Evolutionary conservation across 2,888 invertebrate species (phyloP).

Genomic region (Hanleya hanleyi): DNA sequence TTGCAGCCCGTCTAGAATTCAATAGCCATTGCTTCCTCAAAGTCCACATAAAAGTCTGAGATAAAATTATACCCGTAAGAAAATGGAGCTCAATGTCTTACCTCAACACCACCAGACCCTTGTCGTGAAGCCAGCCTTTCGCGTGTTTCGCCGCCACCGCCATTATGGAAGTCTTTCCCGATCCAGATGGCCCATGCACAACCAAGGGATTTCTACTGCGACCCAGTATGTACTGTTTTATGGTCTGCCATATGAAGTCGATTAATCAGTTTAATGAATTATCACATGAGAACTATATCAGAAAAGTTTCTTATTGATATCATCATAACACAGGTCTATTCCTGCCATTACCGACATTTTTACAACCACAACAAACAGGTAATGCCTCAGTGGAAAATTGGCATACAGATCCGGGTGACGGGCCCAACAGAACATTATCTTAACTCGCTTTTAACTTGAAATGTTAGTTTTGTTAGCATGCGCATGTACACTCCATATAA

Average conservation of each 20-base stretch:
- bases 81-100: constrained; percentile 23
- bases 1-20: no score
- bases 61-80: not conserved
- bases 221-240: constrained; percentile 32
- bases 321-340: not conserved
- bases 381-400: no score
- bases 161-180: constrained; percentile 87
- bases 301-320: not conserved
- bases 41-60: no score
- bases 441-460: no score
- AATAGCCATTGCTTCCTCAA: no score
- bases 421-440: no score
- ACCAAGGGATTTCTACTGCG: constrained; percentile 79
- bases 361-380: not conserved
- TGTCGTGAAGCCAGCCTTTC: constrained; percentile 38
- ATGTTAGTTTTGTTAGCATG: no score
- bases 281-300: not conserved
- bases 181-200: constrained; percentile 85
- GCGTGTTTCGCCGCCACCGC: constrained; percentile 79
- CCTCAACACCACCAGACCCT: constrained; percentile 53
- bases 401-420: no score
- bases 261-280: not conserved
- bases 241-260: not conserved
- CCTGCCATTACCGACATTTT: no score
- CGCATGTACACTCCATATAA: no score